Percentiles rank a stretch among this genome's conserved stretches.
These are phyloP conservation scores for Caenorhabditis japonica DNA, from an alignment of 2,888 invertebrate genomes.

Conservation along the genomic window DNA sequence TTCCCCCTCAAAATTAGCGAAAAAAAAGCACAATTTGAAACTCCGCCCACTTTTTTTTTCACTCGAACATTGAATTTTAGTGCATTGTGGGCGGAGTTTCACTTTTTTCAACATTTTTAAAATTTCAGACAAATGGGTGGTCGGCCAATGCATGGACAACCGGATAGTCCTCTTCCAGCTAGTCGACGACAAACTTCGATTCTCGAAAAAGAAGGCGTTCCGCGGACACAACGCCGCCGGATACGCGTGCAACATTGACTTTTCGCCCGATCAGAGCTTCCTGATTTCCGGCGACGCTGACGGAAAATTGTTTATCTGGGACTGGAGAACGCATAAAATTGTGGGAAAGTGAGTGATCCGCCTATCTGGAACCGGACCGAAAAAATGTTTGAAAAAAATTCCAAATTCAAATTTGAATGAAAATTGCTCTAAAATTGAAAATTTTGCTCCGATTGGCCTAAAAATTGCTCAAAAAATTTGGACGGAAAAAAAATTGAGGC, in stretches of 20 bases:
- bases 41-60: too few relatives aligned
- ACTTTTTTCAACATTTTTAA: conserved; percentile 1
- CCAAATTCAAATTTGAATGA: background rate
- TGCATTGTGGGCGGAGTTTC: background rate
- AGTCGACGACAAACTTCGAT: conserved; percentile 91
- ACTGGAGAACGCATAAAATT: conserved; percentile 98
- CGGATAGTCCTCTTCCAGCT: conserved; percentile 98
- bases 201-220: conserved; percentile 97
- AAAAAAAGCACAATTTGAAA: too few relatives aligned
- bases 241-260: conserved; percentile 96
- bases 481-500: too few relatives aligned
- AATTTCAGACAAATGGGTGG: conserved; percentile 89
- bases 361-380: too few relatives aligned
- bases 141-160: conserved; percentile 99
- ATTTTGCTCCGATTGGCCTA: too few relatives aligned
- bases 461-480: too few relatives aligned
- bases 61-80: too few relatives aligned
- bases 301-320: conserved; percentile 98
- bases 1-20: too few relatives aligned
- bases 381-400: background rate
- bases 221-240: conserved; percentile 99
- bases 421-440: background rate
- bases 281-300: conserved; percentile 98
- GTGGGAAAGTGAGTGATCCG: conserved; percentile 83
- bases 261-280: conserved; percentile 98